Base-by-base conservation (phyloP, 92 coral and sea anemone species). In the Epizoanthus illoricatus region DNA sequence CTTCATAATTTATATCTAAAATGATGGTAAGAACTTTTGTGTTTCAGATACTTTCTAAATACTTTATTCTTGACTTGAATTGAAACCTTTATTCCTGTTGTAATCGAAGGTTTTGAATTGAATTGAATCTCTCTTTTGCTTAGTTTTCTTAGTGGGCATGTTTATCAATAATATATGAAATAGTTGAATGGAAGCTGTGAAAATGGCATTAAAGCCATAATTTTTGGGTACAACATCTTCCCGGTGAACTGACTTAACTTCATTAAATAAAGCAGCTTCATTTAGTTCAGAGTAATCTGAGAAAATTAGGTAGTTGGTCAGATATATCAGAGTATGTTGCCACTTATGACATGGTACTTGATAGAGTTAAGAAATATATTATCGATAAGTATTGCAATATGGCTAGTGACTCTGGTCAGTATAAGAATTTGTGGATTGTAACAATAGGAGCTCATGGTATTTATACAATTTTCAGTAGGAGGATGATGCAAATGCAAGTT, bases 261-360 rank as follows among this genome's bases (percentile, higher is more conserved):
- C 75, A 41, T 23, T 41, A 9, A 41, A 43, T 15, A 71, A 10
- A 15, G 75, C 57, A 21, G 43, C 58, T 4, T 43, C 47, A 11
- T 71, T 45, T 41, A 71, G 13, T 2, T 71, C 45, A 23, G 43
- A 67, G 72, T 24, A 10, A 67, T 71, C 57, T 56, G 7, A 89
- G 47, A 65, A 87, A 87, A 80, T 90, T 90, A 45, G 90, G 90
- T 42, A 84, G 76, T 54, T 87, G 94, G 64, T 91, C 89, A 5
- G 88, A 69, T 7, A 90, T 79, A 66, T 85, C 91, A 74, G 39
- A 87, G 19, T 67, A 90, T 55, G 72, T 90, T 85, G 49, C 91
- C 89, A 90, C 94, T 90, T 28, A 87, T 86, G 2, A 81, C 72
- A 65, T 78, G 85, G 58, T 81, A 78, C 15, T 56, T 82, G 5